Conservation (phyloP, 2,797 vertebrate genomes). For the Sebastes jordani region DNA sequence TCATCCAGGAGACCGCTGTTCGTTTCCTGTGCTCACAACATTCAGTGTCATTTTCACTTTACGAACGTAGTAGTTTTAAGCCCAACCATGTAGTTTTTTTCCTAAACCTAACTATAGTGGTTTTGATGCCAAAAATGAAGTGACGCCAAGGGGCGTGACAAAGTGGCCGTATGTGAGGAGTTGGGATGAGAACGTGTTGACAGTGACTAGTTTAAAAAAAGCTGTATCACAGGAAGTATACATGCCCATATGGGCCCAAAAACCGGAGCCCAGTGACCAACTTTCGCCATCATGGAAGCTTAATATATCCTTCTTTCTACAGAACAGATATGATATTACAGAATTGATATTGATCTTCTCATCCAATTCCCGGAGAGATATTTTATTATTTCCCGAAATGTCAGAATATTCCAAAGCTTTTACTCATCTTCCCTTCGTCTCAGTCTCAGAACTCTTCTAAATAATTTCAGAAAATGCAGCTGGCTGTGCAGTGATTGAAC, state of each 20-base stretch:
- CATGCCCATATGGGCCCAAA: background rate
- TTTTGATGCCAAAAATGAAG: too few species aligned
- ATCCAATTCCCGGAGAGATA: background rate
- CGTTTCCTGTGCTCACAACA: too few species aligned
- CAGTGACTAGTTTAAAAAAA: background rate
- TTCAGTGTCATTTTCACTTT: too few species aligned
- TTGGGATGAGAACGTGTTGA: background rate
- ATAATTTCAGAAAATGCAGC: slow-evolving; percentile 44
- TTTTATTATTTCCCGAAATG: background rate
- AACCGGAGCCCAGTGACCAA: background rate
- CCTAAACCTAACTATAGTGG: too few species aligned
- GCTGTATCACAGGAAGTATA: background rate
- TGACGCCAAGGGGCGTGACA: too few species aligned
- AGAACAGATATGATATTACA: background rate
- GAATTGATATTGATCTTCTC: background rate
- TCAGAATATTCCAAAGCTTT: background rate
- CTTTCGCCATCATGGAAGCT: background rate
- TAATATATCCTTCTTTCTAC: background rate
- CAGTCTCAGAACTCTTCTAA: background rate
- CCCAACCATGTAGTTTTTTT: too few species aligned
- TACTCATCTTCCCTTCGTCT: background rate
- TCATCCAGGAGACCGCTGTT: too few species aligned
- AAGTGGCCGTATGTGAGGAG: background rate
- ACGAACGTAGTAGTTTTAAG: too few species aligned
- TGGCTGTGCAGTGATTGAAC: slow-evolving; percentile 31